phyloP scores from a whole-genome alignment of 2,113 vertebrate species.

The Xyrauchen texanus region DNA sequence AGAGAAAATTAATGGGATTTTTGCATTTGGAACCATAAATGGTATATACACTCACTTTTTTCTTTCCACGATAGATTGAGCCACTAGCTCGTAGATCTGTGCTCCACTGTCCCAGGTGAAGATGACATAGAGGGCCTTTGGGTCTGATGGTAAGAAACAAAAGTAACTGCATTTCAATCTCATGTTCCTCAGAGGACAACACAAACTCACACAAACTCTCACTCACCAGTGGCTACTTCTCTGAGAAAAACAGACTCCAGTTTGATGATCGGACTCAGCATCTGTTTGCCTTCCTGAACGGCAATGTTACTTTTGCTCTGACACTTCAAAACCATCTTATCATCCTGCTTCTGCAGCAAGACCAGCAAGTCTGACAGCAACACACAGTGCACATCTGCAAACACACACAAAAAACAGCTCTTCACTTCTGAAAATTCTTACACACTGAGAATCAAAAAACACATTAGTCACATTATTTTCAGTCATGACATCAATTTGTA shows the following conservation, averaged over 20 bases:
- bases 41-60: constrained; percentile 75
- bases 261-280: constrained; percentile 88
- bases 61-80: constrained; percentile 79
- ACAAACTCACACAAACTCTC: background rate
- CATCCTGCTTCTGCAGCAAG: constrained; percentile 86
- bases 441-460: background rate
- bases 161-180: background rate
- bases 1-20: no score
- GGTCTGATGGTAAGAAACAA: constrained; percentile 71
- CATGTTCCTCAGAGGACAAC: no score
- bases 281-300: constrained; percentile 83
- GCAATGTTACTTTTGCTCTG: constrained; percentile 83
- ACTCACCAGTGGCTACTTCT: constrained; percentile 86
- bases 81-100: constrained; percentile 90
- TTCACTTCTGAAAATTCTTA: background rate
- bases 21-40: no score
- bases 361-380: constrained; percentile 85
- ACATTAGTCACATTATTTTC: no score
- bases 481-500: no score
- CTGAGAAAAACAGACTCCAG: constrained; percentile 84
- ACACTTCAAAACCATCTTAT: constrained; percentile 85
- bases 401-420: background rate
- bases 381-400: constrained; percentile 85
- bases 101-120: constrained; percentile 87
- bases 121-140: constrained; percentile 88